Conservation (phyloP, 2,888 invertebrate genomes). For the Brassicogethes aeneus region DNA sequence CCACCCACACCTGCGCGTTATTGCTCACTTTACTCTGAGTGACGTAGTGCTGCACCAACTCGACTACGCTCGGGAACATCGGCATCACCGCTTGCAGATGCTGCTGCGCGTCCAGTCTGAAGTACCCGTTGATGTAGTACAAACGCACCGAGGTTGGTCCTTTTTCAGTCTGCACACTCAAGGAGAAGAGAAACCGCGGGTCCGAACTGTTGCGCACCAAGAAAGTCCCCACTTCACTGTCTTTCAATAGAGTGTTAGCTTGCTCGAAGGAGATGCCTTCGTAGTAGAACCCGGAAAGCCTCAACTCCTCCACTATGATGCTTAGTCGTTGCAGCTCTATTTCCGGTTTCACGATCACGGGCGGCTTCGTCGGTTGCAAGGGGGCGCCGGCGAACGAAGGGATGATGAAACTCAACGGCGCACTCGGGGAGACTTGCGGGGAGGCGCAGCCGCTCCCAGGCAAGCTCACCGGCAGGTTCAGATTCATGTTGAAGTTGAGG, state of each 20-base stretch:
- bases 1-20: conserved; percentile 61
- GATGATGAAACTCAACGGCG: conserved; percentile 39
- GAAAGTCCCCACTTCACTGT: conserved; percentile 64
- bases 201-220: conserved; percentile 74
- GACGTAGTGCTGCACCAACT: conserved; percentile 68
- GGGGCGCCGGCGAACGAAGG: conserved; percentile 24
- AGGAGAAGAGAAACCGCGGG: conserved; percentile 65
- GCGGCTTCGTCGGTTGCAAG: conserved; percentile 22
- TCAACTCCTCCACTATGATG: conserved; percentile 50
- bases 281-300: conserved; percentile 65
- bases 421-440: conserved; percentile 36
- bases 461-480: conserved; percentile 7
- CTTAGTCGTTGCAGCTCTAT: conserved; percentile 37
- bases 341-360: conserved; percentile 27
- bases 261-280: conserved; percentile 64
- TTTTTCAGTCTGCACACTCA: conserved; percentile 71
- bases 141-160: conserved; percentile 79
- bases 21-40: conserved; percentile 37
- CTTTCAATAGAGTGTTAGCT: conserved; percentile 52
- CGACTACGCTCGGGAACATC: conserved; percentile 48
- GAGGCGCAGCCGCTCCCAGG: conserved; percentile 25
- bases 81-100: conserved; percentile 37
- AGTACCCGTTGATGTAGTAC: conserved; percentile 60
- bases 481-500: not conserved
- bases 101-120: conserved; percentile 60